Conservation (phyloP, 92 coral and sea anemone species). For the Anthopleura xanthogrammica region DNA sequence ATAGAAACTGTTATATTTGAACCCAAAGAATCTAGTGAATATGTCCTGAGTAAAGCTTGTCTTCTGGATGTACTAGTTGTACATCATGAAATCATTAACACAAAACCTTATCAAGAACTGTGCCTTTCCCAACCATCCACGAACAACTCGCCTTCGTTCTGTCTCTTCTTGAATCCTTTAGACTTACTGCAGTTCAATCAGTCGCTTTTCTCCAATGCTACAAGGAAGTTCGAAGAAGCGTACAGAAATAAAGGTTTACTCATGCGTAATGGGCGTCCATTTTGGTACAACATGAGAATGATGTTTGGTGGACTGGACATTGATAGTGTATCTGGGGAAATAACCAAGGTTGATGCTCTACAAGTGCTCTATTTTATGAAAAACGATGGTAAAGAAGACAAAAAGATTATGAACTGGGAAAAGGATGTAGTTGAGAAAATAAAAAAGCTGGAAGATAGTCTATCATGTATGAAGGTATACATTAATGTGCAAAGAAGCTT, state of each 20-base stretch:
- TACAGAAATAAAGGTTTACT: conserved; percentile 11
- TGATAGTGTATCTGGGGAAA: conserved; percentile 16
- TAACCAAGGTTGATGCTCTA: conserved; percentile 27
- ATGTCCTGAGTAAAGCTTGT: conserved; percentile 26
- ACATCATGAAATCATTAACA: conserved; percentile 22
- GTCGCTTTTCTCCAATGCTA: conserved; percentile 36
- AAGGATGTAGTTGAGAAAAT: conserved; percentile 30
- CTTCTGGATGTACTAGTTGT: conserved; percentile 26
- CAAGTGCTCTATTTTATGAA: conserved; percentile 46
- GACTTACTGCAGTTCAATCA: conserved; percentile 56
- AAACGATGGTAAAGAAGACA: conserved; percentile 11
- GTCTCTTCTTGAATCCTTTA: conserved; percentile 57
- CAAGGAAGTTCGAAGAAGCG: conserved; percentile 36
- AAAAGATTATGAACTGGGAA: conserved; percentile 49
- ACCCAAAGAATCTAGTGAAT: conserved; percentile 13
- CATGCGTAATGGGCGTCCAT: conserved; percentile 57
- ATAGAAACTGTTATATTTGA: conserved; percentile 29
- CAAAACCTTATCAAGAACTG: conserved; percentile 21
- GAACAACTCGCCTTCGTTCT: conserved; percentile 21
- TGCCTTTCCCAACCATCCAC: conserved; percentile 33
- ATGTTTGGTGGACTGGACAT: conserved; percentile 45
- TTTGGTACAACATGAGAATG: conserved; percentile 14
- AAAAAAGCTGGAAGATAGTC: conserved; percentile 21
- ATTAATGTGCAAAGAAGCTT: conserved; percentile 61
- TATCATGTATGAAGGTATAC: conserved; percentile 42